These are phyloP conservation scores for Latrodectus hesperus DNA, from an alignment of 2,888 invertebrate species.

Conservation along the genomic window DNA sequence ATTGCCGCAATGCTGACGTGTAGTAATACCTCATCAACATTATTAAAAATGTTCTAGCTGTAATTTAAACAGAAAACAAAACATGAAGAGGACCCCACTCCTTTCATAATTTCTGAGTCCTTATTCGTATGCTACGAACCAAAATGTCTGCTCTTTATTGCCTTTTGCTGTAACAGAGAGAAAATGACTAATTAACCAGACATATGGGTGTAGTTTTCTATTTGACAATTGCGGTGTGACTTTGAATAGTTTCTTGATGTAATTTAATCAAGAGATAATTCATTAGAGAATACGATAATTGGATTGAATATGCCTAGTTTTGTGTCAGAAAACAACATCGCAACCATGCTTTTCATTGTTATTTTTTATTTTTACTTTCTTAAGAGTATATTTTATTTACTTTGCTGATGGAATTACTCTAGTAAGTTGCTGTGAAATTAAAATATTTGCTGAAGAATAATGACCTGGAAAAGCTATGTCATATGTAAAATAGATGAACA, in stretches of 20 bases:
- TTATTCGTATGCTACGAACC: conserved; percentile 8
- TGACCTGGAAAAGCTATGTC: neutral
- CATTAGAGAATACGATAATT: conserved; percentile 44
- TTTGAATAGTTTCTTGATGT: conserved; percentile 30
- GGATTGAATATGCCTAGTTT: conserved; percentile 10
- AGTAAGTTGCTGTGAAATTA: neutral
- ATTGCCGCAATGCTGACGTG: conserved; percentile 15
- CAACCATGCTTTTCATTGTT: neutral
- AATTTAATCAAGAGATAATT: conserved; percentile 47
- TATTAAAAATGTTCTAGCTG: conserved; percentile 7
- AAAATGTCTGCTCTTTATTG: conserved; percentile 15
- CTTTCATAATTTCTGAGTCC: conserved; percentile 29
- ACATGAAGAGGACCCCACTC: neutral
- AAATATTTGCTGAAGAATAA: neutral
- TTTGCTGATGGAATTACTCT: neutral
- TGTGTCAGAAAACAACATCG: neutral
- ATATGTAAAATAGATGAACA: no score
- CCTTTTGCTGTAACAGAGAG: conserved; percentile 12
- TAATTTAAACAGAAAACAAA: conserved; percentile 25
- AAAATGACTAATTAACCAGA: conserved; percentile 43
- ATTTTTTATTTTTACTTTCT: neutral
- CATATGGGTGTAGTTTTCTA: conserved; percentile 3
- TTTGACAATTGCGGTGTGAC: conserved; percentile 31
- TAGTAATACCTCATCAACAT: conserved; percentile 24
- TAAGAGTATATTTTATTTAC: neutral